Evolutionary conservation across 2,113 vertebrate species (phyloP).

Genomic region (Coreoperca whiteheadi): DNA sequence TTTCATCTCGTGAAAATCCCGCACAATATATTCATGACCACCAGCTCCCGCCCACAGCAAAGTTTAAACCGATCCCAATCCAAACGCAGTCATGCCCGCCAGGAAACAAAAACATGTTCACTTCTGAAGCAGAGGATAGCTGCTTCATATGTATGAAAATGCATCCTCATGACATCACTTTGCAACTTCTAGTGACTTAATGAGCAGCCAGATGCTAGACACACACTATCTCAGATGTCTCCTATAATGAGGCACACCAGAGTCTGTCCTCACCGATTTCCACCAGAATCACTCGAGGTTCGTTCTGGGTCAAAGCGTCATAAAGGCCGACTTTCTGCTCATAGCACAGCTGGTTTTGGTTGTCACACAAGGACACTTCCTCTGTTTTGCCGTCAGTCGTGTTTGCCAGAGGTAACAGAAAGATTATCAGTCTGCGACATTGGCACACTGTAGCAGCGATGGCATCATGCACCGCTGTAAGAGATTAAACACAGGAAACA

Average conservation of each 20-base stretch:
- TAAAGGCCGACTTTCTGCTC: conserved; percentile 88
- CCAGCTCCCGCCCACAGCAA: no score
- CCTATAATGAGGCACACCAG: background rate
- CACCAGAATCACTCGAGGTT: conserved; percentile 87
- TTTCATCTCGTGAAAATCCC: no score
- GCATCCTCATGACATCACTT: background rate
- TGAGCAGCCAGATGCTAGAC: background rate
- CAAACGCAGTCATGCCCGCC: no score
- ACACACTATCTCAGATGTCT: background rate
- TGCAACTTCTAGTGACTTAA: background rate
- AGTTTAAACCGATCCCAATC: no score
- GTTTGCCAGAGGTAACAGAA: conserved; percentile 73
- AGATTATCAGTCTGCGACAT: conserved; percentile 88
- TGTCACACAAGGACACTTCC: conserved; percentile 2
- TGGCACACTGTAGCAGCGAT: conserved; percentile 80
- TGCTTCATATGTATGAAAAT: background rate
- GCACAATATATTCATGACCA: no score
- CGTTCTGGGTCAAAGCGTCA: conserved; percentile 85
- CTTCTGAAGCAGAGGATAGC: background rate
- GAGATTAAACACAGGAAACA: conserved; percentile 1
- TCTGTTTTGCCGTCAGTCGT: background rate
- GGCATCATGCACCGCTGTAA: conserved; percentile 82
- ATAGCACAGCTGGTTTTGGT: conserved; percentile 64
- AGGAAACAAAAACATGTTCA: no score
- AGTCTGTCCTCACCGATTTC: conserved; percentile 74